Evolutionary conservation across 2,888 invertebrate genomes (phyloP), one percentile per base, ranked within the genome.

Genomic region (Hirtodrosophila confusa): DNA sequence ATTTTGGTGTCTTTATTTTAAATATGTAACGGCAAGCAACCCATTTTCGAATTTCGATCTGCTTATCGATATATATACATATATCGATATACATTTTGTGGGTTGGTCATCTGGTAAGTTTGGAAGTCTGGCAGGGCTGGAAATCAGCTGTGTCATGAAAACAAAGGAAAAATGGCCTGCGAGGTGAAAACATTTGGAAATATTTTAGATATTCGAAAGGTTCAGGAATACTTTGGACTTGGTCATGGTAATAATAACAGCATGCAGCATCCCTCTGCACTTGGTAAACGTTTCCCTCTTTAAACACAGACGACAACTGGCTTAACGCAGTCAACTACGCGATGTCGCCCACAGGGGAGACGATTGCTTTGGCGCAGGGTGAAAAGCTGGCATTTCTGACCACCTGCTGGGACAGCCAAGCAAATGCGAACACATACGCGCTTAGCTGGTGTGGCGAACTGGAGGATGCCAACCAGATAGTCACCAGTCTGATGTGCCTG

Each of bases 281-380:
- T 17, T 3, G 4, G 0, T 67, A 57, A 58, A 11, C 5, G 11
- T 23, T 45, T 37, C 8, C 0, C 0, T 0, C 11, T 23, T 3
- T 2, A n/a, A 17, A 11, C 24, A 7, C 79, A 89, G 92, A 93
- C 80, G 93, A 93, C 61, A 93, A 93, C 72, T 96, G 96, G 94
- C 90, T 96, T 10, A 94, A 95, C 86, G 93, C 94, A 11, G 93
- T 95, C 72, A 91, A 93, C 61, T 90, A 95, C 69, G 94, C 96
- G 0, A 90, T 95, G n/a, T 95, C 95, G 9, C 95, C 96, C 2
- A 93, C 94, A 40, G 94, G 94, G 41, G 96, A 96, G 89, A 89
- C 95, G 27, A 92, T 96, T 71, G 95, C 93, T 0, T 89, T 96
- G 66, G 95, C 94, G 0, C 93, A 93, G 86, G 94, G 94, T 51